A percentile compares a stretch with the other conserved stretches of the same genome.
Conservation (phyloP, 2,113 vertebrate species). For the Okapia johnstoni region DNA sequence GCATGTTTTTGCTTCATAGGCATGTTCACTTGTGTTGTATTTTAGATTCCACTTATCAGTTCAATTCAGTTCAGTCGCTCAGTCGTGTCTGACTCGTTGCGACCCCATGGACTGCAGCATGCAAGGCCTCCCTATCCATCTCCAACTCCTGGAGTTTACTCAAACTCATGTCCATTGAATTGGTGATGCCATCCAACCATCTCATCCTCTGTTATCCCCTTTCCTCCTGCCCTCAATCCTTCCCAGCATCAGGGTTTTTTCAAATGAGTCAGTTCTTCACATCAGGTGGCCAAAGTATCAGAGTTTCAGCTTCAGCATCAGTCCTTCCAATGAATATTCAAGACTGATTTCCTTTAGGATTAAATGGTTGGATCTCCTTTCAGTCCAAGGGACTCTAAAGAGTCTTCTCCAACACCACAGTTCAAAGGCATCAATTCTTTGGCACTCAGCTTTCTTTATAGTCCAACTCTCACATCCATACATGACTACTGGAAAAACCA, state of each 20-base stretch:
- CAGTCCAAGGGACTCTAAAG: not conserved
- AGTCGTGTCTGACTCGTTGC: not conserved
- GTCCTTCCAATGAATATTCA: not conserved
- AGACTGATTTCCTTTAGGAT: not conserved
- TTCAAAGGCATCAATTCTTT: not conserved
- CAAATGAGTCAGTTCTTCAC: not conserved
- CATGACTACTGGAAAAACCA: not conserved
- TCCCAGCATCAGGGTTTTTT: not conserved
- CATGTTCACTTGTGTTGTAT: not conserved
- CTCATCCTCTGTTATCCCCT: not conserved
- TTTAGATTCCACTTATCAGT: not conserved
- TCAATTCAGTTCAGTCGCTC: not conserved
- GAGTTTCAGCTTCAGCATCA: not conserved
- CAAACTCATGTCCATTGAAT: not conserved
- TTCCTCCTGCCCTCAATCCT: not conserved
- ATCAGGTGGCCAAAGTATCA: not conserved
- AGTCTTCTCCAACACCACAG: not conserved
- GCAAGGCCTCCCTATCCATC: not conserved
- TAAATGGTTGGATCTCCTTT: not conserved
- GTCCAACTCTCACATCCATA: not conserved
- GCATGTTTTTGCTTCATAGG: not conserved
- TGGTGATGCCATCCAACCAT: not conserved
- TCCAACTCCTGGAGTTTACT: not conserved
- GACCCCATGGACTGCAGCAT: accelerated
- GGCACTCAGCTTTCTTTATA: accelerated